These are phyloP conservation scores for Dolichomitus sp. DNA, from an alignment of 2,888 invertebrate species.

Conservation along the genomic window DNA sequence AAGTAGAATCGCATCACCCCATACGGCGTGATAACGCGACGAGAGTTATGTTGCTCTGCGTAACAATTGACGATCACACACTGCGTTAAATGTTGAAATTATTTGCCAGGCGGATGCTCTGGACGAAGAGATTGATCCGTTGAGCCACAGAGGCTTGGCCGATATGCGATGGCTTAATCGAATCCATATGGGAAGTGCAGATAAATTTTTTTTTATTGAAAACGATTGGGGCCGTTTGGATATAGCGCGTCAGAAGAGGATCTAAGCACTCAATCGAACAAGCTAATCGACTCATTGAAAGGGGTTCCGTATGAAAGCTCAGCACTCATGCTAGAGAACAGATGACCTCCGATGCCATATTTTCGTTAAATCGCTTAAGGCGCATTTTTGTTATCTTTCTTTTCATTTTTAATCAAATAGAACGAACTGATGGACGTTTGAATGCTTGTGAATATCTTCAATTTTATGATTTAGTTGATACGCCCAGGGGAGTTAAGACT, in stretches of 20 bases:
- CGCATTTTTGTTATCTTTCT: neutral
- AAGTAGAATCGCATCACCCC: slow-evolving; percentile 19
- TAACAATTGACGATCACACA: slow-evolving; percentile 7
- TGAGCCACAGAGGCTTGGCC: slow-evolving; percentile 1
- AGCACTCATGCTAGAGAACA: neutral
- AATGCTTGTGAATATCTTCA: neutral
- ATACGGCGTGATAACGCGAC: neutral
- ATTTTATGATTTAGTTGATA: neutral
- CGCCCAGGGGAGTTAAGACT: neutral
- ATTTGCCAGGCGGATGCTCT: neutral
- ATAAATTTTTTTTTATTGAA: slow-evolving; percentile 47
- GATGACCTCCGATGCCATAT: neutral
- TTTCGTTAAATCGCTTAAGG: slow-evolving; percentile 2
- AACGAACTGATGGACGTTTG: neutral
- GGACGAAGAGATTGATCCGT: slow-evolving; percentile 26
- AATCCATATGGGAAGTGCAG: slow-evolving; percentile 34
- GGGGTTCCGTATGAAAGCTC: slow-evolving; percentile 23
- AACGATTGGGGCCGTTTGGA: slow-evolving; percentile 47
- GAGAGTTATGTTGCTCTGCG: slow-evolving; percentile 22
- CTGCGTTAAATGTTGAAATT: slow-evolving; percentile 30
- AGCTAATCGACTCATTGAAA: slow-evolving; percentile 46
- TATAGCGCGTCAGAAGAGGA: neutral
- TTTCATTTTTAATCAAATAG: neutral
- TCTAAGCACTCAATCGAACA: slow-evolving; percentile 19
- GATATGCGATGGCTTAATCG: slow-evolving; percentile 12